These are phyloP conservation scores for Agelaius phoeniceus DNA, from an alignment of 2,113 vertebrate species.

Conservation along the genomic window DNA sequence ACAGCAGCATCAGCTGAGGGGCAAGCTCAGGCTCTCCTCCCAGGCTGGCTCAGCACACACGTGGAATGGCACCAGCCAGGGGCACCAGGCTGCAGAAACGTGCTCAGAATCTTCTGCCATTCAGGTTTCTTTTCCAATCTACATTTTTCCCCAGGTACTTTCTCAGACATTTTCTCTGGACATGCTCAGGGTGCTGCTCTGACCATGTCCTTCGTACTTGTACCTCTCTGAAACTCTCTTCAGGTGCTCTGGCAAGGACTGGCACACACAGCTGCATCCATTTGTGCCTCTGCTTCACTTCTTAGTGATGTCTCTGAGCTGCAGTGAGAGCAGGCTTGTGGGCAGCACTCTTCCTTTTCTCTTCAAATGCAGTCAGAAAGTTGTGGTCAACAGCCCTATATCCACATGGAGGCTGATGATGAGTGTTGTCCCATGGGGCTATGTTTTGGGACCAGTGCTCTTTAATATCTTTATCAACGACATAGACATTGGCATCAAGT, in stretches of 20 bases:
- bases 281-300: accelerated
- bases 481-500: background rate
- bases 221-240: background rate
- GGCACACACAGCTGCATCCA: background rate
- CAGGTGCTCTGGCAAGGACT: background rate
- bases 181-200: background rate
- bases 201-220: background rate
- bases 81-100: background rate
- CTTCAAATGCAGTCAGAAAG: background rate
- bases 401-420: background rate
- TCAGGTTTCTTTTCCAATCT: background rate
- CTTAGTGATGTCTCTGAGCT: background rate
- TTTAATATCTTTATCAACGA: background rate
- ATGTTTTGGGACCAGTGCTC: background rate
- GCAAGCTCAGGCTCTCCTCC: background rate
- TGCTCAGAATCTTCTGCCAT: background rate
- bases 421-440: background rate
- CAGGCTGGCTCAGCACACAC: accelerated
- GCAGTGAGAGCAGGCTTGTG: background rate
- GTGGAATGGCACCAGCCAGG: background rate
- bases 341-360: background rate
- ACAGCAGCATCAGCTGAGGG: background rate
- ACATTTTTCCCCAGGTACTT: background rate
- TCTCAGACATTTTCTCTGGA: background rate
- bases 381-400: background rate